These are phyloP conservation scores for Cephus pulcher DNA, from an alignment of 2,888 invertebrate species.

Conservation along the genomic window DNA sequence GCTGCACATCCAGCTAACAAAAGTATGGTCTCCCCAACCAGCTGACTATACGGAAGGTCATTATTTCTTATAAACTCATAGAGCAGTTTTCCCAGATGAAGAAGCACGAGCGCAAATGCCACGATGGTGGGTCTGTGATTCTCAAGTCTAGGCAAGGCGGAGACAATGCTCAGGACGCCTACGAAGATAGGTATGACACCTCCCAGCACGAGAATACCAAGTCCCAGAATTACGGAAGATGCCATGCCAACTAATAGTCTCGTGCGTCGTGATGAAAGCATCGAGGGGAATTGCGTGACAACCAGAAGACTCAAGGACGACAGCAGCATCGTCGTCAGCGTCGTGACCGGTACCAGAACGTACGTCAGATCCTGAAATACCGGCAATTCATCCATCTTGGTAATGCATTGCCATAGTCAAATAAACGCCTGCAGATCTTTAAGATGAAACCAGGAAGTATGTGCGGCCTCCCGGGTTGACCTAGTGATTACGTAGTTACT, in stretches of 20 bases:
- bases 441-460: background rate
- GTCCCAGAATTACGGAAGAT: constrained; percentile 72
- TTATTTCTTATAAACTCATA: background rate
- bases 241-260: constrained; percentile 68
- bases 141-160: constrained; percentile 69
- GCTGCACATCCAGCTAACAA: constrained; percentile 83
- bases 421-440: background rate
- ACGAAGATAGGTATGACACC: constrained; percentile 81
- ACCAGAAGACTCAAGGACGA: constrained; percentile 73
- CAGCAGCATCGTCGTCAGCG: constrained; percentile 72
- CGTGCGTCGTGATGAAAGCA: constrained; percentile 42
- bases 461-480: background rate
- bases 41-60: constrained; percentile 68
- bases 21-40: constrained; percentile 81
- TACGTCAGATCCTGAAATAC: constrained; percentile 69
- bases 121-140: constrained; percentile 47
- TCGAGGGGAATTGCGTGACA: constrained; percentile 63
- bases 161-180: constrained; percentile 72
- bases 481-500: background rate
- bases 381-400: constrained; percentile 2
- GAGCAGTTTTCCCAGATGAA: constrained; percentile 29
- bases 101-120: constrained; percentile 41
- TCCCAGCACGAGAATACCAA: constrained; percentile 72
- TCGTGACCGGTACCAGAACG: constrained; percentile 67
- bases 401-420: background rate